Percentiles rank a stretch among this genome's conserved stretches.
Evolutionary conservation across 2,888 invertebrate species (phyloP).

Genomic region (Amblyteles armatorius): DNA sequence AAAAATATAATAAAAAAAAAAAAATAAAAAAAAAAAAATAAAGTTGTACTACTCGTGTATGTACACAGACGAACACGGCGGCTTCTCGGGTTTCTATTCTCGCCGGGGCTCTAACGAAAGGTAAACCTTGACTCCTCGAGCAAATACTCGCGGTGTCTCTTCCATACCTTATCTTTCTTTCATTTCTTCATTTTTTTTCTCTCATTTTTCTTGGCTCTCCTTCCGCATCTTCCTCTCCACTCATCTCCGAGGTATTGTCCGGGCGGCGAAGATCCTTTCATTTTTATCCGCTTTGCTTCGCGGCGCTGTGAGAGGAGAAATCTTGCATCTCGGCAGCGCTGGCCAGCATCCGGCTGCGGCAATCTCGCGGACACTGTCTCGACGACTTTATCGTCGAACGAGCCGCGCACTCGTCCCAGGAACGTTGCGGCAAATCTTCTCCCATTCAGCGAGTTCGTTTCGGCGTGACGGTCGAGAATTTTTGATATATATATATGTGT

Average conservation of each 20-base stretch:
- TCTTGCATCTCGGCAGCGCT: constrained; percentile 20
- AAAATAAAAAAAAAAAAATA: constrained; percentile 17
- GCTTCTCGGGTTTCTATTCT: constrained; percentile 48
- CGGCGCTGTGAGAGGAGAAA: constrained; percentile 24
- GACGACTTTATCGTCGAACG: constrained; percentile 50
- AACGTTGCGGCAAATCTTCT: constrained; percentile 37
- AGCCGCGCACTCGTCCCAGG: constrained; percentile 34
- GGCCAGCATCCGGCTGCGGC: neutral
- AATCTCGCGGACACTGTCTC: constrained; percentile 50
- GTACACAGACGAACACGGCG: constrained; percentile 57
- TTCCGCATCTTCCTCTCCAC: constrained; percentile 33
- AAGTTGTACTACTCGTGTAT: constrained; percentile 35
- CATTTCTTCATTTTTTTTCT: constrained; percentile 58
- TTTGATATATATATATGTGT: too few species aligned
- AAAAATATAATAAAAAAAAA: constrained; percentile 20
- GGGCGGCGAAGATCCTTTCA: constrained; percentile 62
- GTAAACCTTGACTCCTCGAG: constrained; percentile 78
- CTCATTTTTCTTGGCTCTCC: constrained; percentile 42
- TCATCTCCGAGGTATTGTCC: constrained; percentile 60
- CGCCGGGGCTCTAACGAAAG: constrained; percentile 78
- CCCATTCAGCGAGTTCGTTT: constrained; percentile 45
- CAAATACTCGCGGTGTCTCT: constrained; percentile 73
- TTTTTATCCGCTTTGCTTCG: constrained; percentile 60
- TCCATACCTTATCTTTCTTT: constrained; percentile 49
- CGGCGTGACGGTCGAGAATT: constrained; percentile 33